Evolutionary conservation across 1,140 invertebrate genomes (phyloP).

Genomic region (Scaptomyza graminum): DNA sequence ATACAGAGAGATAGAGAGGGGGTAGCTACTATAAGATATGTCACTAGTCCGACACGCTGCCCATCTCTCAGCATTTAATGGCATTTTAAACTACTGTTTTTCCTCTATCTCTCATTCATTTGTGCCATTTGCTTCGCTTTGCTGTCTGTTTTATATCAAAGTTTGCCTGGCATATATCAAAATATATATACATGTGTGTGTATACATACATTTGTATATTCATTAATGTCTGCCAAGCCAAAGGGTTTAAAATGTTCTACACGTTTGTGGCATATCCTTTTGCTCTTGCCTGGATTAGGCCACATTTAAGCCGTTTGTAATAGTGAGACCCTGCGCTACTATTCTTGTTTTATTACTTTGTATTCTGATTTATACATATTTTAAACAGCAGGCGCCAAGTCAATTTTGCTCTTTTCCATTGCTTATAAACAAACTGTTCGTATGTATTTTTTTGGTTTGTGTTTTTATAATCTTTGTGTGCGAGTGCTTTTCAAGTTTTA

Average conservation of each 20-base stretch:
- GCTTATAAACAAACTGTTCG: constrained; percentile 7
- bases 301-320: constrained; percentile 48
- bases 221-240: constrained; percentile 75
- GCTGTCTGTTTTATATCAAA: constrained; percentile 20
- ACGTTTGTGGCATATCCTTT: constrained; percentile 52
- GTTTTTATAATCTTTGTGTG: neutral
- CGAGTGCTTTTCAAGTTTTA: neutral
- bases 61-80: constrained; percentile 65
- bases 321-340: constrained; percentile 19
- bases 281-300: constrained; percentile 24
- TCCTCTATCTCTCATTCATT: neutral
- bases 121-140: neutral
- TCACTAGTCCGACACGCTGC: constrained; percentile 44
- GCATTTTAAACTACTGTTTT: constrained; percentile 73
- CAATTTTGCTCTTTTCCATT: constrained; percentile 9
- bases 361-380: constrained; percentile 30
- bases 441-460: neutral
- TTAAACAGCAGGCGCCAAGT: constrained; percentile 55
- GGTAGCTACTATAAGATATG: constrained; percentile 42
- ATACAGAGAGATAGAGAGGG: constrained; percentile 3
- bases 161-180: constrained; percentile 12
- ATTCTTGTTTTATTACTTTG: constrained; percentile 20
- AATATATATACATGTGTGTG: constrained; percentile 9
- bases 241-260: constrained; percentile 77
- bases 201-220: constrained; percentile 47